Percentiles rank a stretch among this genome's conserved stretches.
These are phyloP conservation scores for Micronisus gabar DNA, from an alignment of 2,113 vertebrate species.

Conservation along the genomic window DNA sequence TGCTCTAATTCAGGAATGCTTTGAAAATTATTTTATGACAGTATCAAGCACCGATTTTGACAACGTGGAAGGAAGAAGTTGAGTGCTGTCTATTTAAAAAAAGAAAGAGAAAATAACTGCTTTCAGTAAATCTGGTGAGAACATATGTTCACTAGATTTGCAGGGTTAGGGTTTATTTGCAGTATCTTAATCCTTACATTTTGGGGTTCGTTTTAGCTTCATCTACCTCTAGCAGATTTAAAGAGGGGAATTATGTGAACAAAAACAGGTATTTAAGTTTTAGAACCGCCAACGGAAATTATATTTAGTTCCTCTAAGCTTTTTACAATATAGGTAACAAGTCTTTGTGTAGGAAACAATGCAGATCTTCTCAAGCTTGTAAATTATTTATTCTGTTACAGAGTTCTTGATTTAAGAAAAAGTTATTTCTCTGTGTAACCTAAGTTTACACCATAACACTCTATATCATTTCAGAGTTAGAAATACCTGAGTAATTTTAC, in stretches of 20 bases:
- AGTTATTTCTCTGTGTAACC: not conserved
- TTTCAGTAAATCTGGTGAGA: constrained; percentile 8
- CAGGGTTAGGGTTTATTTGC: constrained; percentile 9
- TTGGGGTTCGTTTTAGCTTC: not conserved
- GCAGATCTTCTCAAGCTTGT: not conserved
- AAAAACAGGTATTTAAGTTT: not conserved
- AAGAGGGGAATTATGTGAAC: not conserved
- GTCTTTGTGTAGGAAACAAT: not conserved
- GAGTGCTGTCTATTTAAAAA: constrained; percentile 1
- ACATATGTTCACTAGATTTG: constrained; percentile 2
- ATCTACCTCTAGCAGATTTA: constrained; percentile 26
- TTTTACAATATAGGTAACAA: not conserved
- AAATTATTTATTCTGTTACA: constrained; percentile 14
- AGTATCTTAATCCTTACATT: constrained; percentile 7
- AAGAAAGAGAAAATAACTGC: constrained; percentile 12
- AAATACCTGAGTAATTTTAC: not conserved
- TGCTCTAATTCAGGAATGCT: not conserved
- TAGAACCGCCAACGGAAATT: not conserved
- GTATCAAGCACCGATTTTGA: not conserved
- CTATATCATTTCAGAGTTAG: not conserved
- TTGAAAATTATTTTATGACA: not conserved
- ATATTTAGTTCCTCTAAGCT: not conserved
- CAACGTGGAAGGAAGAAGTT: not conserved
- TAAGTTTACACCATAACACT: not conserved
- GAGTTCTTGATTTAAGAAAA: not conserved